These are phyloP conservation scores for Symphodus melops DNA, from an alignment of 2,113 vertebrate genomes.

Conservation along the genomic window DNA sequence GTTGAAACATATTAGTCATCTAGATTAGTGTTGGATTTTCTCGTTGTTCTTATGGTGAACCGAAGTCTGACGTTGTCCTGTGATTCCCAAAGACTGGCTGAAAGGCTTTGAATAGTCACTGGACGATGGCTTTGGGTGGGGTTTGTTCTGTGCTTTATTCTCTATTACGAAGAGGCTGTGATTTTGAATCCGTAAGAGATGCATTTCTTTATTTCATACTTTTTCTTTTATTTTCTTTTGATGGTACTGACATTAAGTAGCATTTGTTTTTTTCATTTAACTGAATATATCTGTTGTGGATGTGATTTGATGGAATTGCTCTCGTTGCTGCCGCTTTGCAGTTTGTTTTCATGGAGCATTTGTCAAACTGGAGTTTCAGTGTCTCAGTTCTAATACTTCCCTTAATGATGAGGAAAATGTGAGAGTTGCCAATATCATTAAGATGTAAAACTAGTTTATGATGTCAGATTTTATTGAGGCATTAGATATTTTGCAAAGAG, in stretches of 20 bases:
- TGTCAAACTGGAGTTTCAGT: constrained; percentile 39
- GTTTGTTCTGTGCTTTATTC: constrained; percentile 42
- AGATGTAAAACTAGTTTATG: not conserved
- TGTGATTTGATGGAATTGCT: constrained; percentile 40
- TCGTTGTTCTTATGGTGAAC: constrained; percentile 54
- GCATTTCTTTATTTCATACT: constrained; percentile 1
- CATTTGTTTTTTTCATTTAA: constrained; percentile 31
- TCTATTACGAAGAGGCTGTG: constrained; percentile 41
- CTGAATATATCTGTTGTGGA: constrained; percentile 41
- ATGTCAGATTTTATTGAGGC: not conserved
- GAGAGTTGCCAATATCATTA: not conserved
- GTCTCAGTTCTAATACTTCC: constrained; percentile 45
- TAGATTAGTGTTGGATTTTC: constrained; percentile 38
- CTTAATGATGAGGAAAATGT: constrained; percentile 1
- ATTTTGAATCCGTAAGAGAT: constrained; percentile 43
- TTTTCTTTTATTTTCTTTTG: constrained; percentile 43
- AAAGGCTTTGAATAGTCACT: constrained; percentile 29
- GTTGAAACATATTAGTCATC: constrained; percentile 22
- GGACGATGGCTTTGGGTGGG: constrained; percentile 59
- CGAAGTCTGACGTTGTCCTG: constrained; percentile 46
- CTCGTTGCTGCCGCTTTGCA: constrained; percentile 11
- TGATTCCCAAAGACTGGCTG: constrained; percentile 26
- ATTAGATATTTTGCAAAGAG: not conserved
- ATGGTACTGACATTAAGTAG: constrained; percentile 65
- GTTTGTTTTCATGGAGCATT: constrained; percentile 23